These are phyloP conservation scores for Halcyon malimbica DNA, from an alignment of 2,113 vertebrate species.

Conservation along the genomic window DNA sequence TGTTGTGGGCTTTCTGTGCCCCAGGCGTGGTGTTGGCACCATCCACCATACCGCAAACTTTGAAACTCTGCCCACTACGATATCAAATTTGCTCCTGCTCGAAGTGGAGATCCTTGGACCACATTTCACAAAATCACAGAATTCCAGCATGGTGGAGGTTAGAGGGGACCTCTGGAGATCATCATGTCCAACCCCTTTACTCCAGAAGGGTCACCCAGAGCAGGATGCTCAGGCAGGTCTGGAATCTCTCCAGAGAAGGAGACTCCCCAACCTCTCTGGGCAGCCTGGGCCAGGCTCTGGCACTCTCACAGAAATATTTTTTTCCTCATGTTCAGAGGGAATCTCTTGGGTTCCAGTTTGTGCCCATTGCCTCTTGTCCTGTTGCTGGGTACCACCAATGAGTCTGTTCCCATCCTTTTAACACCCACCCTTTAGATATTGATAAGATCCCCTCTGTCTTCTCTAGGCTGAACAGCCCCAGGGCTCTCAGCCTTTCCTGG, in stretches of 20 bases:
- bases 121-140: neutral
- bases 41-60: rapidly evolving
- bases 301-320: neutral
- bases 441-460: neutral
- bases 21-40: rapidly evolving
- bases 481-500: no score
- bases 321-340: neutral
- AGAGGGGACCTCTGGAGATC: neutral
- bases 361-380: neutral
- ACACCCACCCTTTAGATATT: neutral
- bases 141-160: neutral
- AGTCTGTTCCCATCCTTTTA: neutral
- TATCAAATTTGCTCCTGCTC: neutral
- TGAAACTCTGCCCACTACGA: rapidly evolving
- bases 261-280: neutral
- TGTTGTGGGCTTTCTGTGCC: neutral
- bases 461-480: neutral
- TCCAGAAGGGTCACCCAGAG: neutral
- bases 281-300: neutral
- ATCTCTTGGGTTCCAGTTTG: neutral
- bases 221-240: neutral
- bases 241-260: neutral
- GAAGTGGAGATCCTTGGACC: no score
- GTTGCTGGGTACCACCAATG: neutral
- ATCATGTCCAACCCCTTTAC: neutral